A percentile compares a stretch with the other conserved stretches of the same genome.
These are phyloP conservation scores for Aptenodytes forsteri DNA, from an alignment of 2,113 vertebrate species.

Conservation along the genomic window DNA sequence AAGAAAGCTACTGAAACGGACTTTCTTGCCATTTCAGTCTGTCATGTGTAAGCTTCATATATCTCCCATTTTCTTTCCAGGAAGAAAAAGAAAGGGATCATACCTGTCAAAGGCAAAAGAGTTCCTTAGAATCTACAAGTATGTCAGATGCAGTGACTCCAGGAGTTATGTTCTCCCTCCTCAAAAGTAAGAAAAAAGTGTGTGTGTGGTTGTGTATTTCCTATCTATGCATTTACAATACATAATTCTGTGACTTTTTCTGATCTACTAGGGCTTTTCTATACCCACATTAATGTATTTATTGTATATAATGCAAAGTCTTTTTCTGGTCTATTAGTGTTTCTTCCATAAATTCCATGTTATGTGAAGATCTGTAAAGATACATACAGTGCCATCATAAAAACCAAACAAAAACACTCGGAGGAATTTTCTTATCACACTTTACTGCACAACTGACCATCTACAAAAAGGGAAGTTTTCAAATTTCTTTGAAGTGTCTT, in stretches of 20 bases:
- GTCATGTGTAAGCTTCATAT: not conserved
- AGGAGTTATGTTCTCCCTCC: not conserved
- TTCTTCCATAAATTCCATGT: not conserved
- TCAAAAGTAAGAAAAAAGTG: not conserved
- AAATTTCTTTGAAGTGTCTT: not conserved
- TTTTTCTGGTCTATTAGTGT: not conserved
- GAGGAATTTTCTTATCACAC: not conserved
- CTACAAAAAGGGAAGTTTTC: not conserved
- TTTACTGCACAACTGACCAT: not conserved
- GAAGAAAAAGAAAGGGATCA: not conserved
- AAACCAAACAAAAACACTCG: not conserved
- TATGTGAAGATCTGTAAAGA: not conserved
- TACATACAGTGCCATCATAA: not conserved
- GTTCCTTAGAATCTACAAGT: not conserved
- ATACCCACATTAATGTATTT: not conserved
- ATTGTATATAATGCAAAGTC: not conserved
- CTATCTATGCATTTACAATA: not conserved
- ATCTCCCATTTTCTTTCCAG: not conserved
- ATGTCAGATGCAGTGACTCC: not conserved
- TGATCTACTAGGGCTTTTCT: not conserved
- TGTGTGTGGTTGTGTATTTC: not conserved
- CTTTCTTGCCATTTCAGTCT: not conserved
- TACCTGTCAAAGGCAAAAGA: not conserved
- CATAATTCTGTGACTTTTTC: not conserved
- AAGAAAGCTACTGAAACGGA: not conserved